A percentile compares a stretch with the other conserved stretches of the same genome.
Conservation (phyloP, 2,113 vertebrate species). For the Coryphaenoides rupestris region DNA sequence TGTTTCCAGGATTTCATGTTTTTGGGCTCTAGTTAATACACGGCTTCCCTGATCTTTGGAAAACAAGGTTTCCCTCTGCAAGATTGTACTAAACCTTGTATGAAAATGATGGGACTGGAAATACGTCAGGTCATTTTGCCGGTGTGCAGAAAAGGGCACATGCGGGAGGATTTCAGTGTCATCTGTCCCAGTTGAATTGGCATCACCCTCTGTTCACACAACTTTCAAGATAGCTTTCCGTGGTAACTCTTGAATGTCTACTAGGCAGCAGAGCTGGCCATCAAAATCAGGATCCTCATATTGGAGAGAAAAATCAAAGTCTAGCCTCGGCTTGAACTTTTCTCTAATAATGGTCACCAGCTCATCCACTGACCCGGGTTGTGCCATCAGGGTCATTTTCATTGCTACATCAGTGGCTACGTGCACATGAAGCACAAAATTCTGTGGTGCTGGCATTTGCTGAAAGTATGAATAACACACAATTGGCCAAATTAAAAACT, state of each 20-base stretch:
- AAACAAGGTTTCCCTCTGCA: conserved; percentile 12
- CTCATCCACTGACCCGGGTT: no score
- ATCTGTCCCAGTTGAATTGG: conserved; percentile 15
- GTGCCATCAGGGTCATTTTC: no score
- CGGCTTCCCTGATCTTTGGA: conserved; percentile 7
- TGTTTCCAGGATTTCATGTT: conserved; percentile 23
- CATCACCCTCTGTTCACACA: neutral
- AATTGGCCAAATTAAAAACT: no score
- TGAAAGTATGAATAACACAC: no score
- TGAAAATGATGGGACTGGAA: conserved; percentile 29
- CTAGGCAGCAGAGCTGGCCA: conserved; percentile 15
- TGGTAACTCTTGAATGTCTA: conserved; percentile 28
- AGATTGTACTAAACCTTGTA: conserved; percentile 21
- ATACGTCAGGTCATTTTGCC: conserved; percentile 24
- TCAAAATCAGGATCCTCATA: conserved; percentile 12
- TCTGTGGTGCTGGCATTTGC: conserved; percentile 13
- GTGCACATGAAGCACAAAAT: conserved; percentile 3
- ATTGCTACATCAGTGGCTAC: no score
- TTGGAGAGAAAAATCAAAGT: conserved; percentile 11
- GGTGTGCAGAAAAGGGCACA: conserved; percentile 4
- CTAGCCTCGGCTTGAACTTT: conserved; percentile 31
- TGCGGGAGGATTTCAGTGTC: conserved; percentile 11
- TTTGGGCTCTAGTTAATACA: conserved; percentile 9
- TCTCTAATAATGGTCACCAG: conserved; percentile 1
- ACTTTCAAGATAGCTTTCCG: conserved; percentile 17